Conservation (phyloP, 2,113 vertebrate genomes). For the Oplegnathus fasciatus region DNA sequence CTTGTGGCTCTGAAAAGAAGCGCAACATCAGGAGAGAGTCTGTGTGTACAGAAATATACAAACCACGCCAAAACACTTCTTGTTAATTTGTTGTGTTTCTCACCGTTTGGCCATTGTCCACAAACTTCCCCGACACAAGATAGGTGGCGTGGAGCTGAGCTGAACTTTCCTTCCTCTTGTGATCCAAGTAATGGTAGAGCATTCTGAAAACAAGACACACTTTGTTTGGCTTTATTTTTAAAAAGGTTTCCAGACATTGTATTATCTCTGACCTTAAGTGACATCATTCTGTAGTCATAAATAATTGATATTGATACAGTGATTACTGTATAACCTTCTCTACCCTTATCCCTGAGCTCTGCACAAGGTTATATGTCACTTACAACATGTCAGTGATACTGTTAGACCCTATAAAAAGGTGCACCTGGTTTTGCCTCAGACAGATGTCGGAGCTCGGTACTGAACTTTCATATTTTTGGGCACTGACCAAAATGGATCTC, state of each 20-base stretch:
- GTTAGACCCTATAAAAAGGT: background rate
- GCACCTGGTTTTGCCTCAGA: background rate
- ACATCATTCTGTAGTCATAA: background rate
- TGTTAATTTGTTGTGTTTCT: constrained; percentile 49
- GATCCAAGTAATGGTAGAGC: constrained; percentile 95
- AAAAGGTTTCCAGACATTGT: background rate
- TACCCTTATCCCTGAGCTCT: background rate
- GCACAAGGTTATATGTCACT: background rate
- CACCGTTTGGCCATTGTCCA: constrained; percentile 89
- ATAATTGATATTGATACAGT: background rate
- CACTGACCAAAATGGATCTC: background rate
- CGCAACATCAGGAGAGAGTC: background rate
- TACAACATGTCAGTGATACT: no score
- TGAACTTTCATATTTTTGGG: background rate
- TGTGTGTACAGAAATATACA: background rate
- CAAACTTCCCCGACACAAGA: constrained; percentile 89
- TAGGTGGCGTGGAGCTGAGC: constrained; percentile 94
- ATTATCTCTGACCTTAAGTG: background rate
- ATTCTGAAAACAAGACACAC: constrained; percentile 85
- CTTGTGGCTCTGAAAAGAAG: constrained; percentile 91
- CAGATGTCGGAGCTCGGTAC: background rate
- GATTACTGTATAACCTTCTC: no score
- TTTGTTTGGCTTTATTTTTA: background rate
- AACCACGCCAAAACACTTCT: background rate
- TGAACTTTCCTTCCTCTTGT: constrained; percentile 92